Conservation (phyloP, 2,888 invertebrate genomes). For the Rutpela maculata region DNA sequence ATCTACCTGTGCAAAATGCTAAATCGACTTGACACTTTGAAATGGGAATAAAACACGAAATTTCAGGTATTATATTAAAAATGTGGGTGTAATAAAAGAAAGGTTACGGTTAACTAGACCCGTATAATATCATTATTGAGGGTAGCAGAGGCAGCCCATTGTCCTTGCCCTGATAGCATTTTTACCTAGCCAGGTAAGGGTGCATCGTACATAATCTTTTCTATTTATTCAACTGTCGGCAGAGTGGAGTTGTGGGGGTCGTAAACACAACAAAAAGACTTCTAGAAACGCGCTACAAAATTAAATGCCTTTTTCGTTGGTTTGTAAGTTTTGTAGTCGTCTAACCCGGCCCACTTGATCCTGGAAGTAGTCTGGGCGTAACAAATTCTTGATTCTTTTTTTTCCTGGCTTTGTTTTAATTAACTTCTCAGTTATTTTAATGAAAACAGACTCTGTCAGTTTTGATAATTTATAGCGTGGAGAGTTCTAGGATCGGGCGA, state of each 20-base stretch:
- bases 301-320: conserved; percentile 32
- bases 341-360: conserved; percentile 37
- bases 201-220: conserved; percentile 39
- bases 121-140: conserved; percentile 44
- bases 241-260: conserved; percentile 18
- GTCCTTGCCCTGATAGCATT: conserved; percentile 43
- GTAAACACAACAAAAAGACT: conserved; percentile 14
- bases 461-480: conserved; percentile 36
- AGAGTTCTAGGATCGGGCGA: background rate
- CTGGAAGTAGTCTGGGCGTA: conserved; percentile 32
- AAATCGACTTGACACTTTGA: background rate
- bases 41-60: conserved; percentile 12
- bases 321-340: conserved; percentile 39
- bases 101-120: conserved; percentile 46
- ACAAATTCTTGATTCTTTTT: conserved; percentile 34
- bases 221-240: conserved; percentile 44
- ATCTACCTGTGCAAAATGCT: conserved; percentile 26
- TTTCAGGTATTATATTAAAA: conserved; percentile 10
- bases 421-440: conserved; percentile 41
- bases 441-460: conserved; percentile 31
- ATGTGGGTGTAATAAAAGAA: conserved; percentile 43
- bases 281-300: conserved; percentile 8
- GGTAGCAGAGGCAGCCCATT: conserved; percentile 43
- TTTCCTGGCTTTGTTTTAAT: conserved; percentile 37
- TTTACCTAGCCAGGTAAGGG: conserved; percentile 47